phyloP scores from a whole-genome alignment of 2,113 vertebrate species.

The Circaetus gallicus region DNA sequence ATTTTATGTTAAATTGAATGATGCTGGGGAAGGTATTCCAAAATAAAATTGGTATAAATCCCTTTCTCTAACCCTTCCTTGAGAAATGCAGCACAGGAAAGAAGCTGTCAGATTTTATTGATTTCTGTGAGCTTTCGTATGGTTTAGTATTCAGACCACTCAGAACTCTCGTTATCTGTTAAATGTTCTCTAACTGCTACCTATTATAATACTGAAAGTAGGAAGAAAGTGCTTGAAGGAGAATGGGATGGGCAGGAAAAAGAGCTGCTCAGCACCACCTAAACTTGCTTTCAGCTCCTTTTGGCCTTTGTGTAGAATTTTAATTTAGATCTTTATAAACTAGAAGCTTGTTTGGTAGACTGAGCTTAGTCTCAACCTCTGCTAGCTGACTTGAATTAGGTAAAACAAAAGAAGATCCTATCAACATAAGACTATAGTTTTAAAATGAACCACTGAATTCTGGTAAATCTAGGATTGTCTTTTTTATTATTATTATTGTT shows the following conservation, averaged over 20 bases:
- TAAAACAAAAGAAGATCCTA: background rate
- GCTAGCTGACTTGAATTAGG: background rate
- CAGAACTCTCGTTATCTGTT: constrained; percentile 17
- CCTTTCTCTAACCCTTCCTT: background rate
- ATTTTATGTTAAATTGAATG: background rate
- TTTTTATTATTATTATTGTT: background rate
- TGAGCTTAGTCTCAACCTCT: background rate
- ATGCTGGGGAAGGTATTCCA: background rate
- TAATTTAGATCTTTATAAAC: background rate
- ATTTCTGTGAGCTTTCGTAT: background rate
- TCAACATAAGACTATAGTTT: background rate
- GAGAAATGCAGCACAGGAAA: background rate
- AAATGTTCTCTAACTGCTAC: background rate
- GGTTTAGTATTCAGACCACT: background rate
- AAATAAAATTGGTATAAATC: background rate
- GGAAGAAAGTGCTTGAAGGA: background rate
- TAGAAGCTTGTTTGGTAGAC: background rate
- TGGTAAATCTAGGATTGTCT: background rate
- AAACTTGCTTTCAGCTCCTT: background rate
- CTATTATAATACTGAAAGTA: background rate
- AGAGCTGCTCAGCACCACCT: background rate
- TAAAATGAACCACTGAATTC: background rate
- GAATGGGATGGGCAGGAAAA: background rate
- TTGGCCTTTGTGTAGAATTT: background rate
- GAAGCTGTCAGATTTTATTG: background rate